Evolutionary conservation across 2,888 invertebrate genomes (phyloP).

Genomic region (Acanthosoma haemorrhoidale): DNA sequence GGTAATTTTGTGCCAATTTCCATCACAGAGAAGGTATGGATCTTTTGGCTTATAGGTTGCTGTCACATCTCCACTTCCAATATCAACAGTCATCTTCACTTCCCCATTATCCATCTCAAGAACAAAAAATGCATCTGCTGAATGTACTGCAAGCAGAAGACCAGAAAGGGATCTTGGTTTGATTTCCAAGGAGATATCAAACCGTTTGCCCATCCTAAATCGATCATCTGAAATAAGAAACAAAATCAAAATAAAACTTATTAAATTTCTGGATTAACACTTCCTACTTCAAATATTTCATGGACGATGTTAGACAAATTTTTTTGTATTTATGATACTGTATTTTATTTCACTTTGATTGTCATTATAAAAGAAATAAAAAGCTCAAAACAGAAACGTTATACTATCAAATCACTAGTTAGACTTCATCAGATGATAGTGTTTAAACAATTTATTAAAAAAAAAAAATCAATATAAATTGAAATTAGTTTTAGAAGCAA

Average conservation of each 20-base stretch:
- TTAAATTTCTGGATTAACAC: too few species aligned
- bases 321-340: too few species aligned
- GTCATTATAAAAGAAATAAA: too few species aligned
- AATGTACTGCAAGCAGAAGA: constrained; percentile 75
- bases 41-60: constrained; percentile 59
- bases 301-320: too few species aligned
- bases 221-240: constrained; percentile 61
- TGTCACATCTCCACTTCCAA: constrained; percentile 72
- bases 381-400: neutral
- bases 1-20: constrained; percentile 86
- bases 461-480: too few species aligned
- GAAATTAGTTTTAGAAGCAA: too few species aligned
- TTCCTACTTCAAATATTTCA: too few species aligned
- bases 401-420: too few species aligned
- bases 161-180: constrained; percentile 80
- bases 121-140: constrained; percentile 69
- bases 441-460: too few species aligned
- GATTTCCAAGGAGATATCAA: constrained; percentile 77
- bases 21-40: constrained; percentile 78
- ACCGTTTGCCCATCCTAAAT: constrained; percentile 71
- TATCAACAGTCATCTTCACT: constrained; percentile 75
- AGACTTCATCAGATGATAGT: too few species aligned
- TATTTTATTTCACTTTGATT: too few species aligned
- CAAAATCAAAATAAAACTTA: constrained; percentile 38
- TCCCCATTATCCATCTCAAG: constrained; percentile 83